Base-by-base conservation (phyloP, 2,888 invertebrate genomes). In the Drosophila pegasa region DNA sequence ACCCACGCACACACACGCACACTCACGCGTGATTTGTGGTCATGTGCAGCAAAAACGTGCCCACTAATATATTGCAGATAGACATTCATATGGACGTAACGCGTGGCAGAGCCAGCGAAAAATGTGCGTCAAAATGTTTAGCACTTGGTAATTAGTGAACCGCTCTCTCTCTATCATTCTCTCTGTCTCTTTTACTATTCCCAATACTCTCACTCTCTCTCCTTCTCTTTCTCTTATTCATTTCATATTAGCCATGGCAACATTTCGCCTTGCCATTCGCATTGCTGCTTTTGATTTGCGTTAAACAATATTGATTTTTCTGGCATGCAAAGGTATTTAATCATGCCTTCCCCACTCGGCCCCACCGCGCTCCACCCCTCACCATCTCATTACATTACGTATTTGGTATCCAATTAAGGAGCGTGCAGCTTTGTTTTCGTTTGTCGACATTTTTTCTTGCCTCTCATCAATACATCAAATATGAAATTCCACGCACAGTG, bases 251-350 rank as follows among this genome's bases (percentile, higher is more conserved):
- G 59, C 65, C 78, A 67, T 62, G 67, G 63, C 69, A 78, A 85
- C 73, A 69, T 37, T 61, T 27, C 16, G 45, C 12, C 27, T 45
- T 66, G 69, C 29, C 41, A 58, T 61, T 61, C 37, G 31, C n/a
- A 16, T 41, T 31, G 37, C 20, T 31, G 25, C 29, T 31, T 18
- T 48, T 57, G 64, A 78, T 78, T 81, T 87, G 87, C 80, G 80
- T 68, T 79, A 66, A 85, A 38, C 66, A 70, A 72, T 75, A 87
- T 87, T 82, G 87, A 83, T 87, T 83, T 85, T 66, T 59, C 57
- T 71, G 58, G 55, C 38, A 69, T 55, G 67, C 58, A 45, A 43
- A 54, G 57, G 78, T 71, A 72, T 83, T 81, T 75, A 75, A 81
- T 84, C 63, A 84, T 61, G 27, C 6, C 41, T 9, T 45, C 35